Conservation (phyloP, 2,888 invertebrate species). For the Patella caerulea region DNA sequence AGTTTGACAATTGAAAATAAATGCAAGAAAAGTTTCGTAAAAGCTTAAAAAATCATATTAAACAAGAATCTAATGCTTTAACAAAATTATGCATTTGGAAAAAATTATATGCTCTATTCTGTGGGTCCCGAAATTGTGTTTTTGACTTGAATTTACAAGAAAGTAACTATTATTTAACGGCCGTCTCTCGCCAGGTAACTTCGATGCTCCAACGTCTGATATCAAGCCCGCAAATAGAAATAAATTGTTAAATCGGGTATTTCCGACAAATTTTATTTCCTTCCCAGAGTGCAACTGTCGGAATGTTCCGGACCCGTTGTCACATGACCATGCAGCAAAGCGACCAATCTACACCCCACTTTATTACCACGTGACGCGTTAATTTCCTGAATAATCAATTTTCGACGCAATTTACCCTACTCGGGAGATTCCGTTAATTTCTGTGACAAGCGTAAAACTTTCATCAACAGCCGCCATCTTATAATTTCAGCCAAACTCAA, state of each 20-base stretch:
- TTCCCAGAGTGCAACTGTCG: background rate
- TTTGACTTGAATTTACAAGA: too few species aligned
- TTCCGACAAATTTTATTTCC: background rate
- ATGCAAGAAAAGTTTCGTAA: too few species aligned
- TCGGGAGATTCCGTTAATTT: conserved; percentile 74
- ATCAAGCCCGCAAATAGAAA: too few species aligned
- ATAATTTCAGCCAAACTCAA: conserved; percentile 84
- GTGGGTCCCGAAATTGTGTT: too few species aligned
- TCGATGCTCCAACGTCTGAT: too few species aligned
- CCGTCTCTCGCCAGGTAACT: too few species aligned
- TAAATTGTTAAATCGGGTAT: background rate
- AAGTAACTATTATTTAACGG: too few species aligned
- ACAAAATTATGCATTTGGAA: too few species aligned
- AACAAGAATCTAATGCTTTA: too few species aligned
- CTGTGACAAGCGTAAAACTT: conserved; percentile 96
- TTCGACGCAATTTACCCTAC: conserved; percentile 54
- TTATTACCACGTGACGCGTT: conserved; percentile 50
- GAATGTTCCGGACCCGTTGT: background rate
- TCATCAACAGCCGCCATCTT: conserved; percentile 97
- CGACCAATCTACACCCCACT: conserved; percentile 41
- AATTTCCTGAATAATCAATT: conserved; percentile 63
- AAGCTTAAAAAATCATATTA: too few species aligned
- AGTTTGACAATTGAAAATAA: too few species aligned
- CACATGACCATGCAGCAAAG: conserved; percentile 6
- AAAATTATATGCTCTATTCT: too few species aligned